Evolutionary conservation across 2,888 invertebrate genomes (phyloP), one percentile per base, ranked within the genome.

Genomic region (Eudemis profundana): DNA sequence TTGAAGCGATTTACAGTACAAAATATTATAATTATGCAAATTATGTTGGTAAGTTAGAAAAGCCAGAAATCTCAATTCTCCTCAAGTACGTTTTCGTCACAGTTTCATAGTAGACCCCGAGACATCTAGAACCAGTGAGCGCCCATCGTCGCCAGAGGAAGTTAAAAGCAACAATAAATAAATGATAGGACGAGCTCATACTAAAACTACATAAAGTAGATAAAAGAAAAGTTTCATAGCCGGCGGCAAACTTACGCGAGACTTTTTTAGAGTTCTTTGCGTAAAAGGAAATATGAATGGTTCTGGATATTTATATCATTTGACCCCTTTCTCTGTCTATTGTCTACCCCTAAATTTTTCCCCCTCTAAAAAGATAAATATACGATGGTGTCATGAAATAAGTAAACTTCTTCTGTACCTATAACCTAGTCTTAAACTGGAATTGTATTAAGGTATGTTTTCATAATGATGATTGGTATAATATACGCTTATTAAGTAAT

Each of bases 141-240:
- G 33, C n/a, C 12, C 46, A 23, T 36, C 14, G 14, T 47, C 12
- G 8, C 36, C 14, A 42, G 7, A 29, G 21, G n/a, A 60, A 60
- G 51, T 53, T 60, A 47, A 65, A 53, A 60, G 51, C 53, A 65
- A 60, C 65, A 60, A 65, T 65, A 65, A 65, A 65, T 65, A 59
- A 65, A 59, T 33, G 57, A 64, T 64, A 64, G 64, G 44, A 59
- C 50, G 53, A 47, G 19, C 57, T 51, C 36, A 14, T 36, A 47
- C 65, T 38, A 53, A 65, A 65, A 65, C 59, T 59, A 60, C 40
- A n/a, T 23, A 33, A 19, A 60, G 47, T 46, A 59, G 65, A 60
- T 65, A 65, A 65, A 65, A 65, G 27, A 60, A 65, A 65, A 65
- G 65, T 65, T 65, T 59, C 51, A 53, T 60, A 53, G 51, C 47